Evolutionary conservation across 2,113 vertebrate genomes (phyloP).

Genomic region (Anhinga anhinga): DNA sequence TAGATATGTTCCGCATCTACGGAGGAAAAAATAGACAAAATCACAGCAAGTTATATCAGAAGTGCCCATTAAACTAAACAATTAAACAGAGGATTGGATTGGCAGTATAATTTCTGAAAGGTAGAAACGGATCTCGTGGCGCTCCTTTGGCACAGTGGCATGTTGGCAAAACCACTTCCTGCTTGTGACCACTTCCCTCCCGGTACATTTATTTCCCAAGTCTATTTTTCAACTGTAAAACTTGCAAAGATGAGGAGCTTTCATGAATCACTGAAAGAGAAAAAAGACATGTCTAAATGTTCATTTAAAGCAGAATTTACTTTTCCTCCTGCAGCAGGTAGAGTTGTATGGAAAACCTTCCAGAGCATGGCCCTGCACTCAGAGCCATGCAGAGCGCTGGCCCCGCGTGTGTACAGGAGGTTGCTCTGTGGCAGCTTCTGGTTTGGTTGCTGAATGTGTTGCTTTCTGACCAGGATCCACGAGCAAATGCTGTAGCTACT

Average conservation of each 20-base stretch:
- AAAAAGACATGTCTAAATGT: background rate
- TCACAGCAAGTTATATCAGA: background rate
- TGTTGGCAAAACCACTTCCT: background rate
- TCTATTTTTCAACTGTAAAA: background rate
- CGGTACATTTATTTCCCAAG: background rate
- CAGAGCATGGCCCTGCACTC: background rate
- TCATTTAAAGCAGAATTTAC: background rate
- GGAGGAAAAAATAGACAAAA: background rate
- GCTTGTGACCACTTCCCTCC: background rate
- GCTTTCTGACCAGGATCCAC: background rate
- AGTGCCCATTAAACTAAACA: background rate
- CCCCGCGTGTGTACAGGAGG: too few species aligned
- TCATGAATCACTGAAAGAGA: background rate
- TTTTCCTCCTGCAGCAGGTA: background rate
- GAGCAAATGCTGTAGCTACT: too few species aligned
- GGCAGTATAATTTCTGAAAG: background rate
- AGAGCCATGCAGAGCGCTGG: background rate
- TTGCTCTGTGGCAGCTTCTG: background rate
- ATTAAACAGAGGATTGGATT: background rate
- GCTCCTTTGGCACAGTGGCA: background rate
- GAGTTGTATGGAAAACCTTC: background rate
- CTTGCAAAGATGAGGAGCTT: background rate
- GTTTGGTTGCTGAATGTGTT: background rate
- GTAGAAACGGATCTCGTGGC: background rate
- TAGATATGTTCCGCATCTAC: background rate